These are phyloP conservation scores for Drosophila trichaetosa DNA, from an alignment of 2,888 invertebrate genomes.

Conservation along the genomic window DNA sequence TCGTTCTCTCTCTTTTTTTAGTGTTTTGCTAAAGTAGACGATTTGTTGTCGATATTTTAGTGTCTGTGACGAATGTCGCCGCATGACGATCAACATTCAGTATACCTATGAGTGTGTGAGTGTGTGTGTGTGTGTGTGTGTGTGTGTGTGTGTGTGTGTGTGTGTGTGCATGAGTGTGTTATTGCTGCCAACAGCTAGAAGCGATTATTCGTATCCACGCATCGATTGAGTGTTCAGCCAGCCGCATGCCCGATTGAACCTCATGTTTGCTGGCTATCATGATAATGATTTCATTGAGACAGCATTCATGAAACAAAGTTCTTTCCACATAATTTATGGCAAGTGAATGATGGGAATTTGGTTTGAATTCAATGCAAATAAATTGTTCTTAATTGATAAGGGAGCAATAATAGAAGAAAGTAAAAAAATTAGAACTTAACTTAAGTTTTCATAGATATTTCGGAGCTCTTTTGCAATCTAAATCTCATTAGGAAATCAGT, in stretches of 20 bases:
- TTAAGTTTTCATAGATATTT: not conserved
- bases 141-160: constrained; percentile 1
- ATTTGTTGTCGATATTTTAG: constrained; percentile 48
- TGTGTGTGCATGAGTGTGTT: constrained; percentile 16
- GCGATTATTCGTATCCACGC: constrained; percentile 49
- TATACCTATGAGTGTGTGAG: constrained; percentile 1
- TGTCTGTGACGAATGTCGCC: constrained; percentile 43
- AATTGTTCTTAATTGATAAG: not conserved
- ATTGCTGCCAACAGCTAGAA: constrained; percentile 31
- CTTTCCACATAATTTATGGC: not conserved
- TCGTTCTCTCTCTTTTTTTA: not conserved
- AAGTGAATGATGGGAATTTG: not conserved
- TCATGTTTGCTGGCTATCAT: no score
- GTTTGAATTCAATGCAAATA: not conserved
- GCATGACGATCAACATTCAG: constrained; percentile 30
- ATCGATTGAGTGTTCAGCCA: constrained; percentile 37
- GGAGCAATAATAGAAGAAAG: not conserved
- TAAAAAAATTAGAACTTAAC: not conserved
- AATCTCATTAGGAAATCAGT: not conserved
- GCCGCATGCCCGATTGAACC: constrained; percentile 9
- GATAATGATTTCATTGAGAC: not conserved
- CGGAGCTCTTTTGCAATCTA: not conserved
- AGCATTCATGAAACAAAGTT: not conserved
- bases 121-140: constrained; percentile 3
- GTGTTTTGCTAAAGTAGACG: constrained; percentile 47